phyloP scores from a whole-genome alignment of 2,797 vertebrate species.

The Synanceia verrucosa region DNA sequence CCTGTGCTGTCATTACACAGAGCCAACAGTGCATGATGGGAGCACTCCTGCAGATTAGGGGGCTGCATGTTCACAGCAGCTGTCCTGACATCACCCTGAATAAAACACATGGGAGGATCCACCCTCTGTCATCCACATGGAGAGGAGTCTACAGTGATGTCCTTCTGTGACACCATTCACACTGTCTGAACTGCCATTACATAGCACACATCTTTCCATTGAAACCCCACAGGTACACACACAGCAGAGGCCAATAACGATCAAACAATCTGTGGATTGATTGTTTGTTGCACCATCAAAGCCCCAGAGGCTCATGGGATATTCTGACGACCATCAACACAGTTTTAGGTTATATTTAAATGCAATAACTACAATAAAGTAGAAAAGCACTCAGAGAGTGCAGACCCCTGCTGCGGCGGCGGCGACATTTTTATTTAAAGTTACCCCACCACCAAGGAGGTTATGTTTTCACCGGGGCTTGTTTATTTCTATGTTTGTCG shows the following conservation, averaged over 20 bases:
- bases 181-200: conserved; percentile 31
- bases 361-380: no score
- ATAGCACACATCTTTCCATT: conserved; percentile 37
- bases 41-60: neutral
- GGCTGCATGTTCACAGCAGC: conserved; percentile 33
- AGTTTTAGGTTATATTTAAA: neutral
- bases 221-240: conserved; percentile 18
- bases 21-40: neutral
- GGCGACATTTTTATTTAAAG: no score
- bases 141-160: conserved; percentile 12
- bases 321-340: neutral
- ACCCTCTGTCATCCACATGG: conserved; percentile 24
- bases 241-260: conserved; percentile 6
- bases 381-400: no score
- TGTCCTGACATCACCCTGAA: conserved; percentile 65
- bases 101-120: conserved; percentile 20
- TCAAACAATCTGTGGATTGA: neutral
- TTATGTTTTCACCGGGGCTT: no score
- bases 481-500: no score
- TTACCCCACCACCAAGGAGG: no score
- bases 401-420: no score
- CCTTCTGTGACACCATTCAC: conserved; percentile 15
- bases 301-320: neutral
- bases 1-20: conserved; percentile 23
- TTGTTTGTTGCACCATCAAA: conserved; percentile 1